Evolutionary conservation across 2,888 invertebrate species (phyloP).

Genomic region (Diadegma fenestrale): DNA sequence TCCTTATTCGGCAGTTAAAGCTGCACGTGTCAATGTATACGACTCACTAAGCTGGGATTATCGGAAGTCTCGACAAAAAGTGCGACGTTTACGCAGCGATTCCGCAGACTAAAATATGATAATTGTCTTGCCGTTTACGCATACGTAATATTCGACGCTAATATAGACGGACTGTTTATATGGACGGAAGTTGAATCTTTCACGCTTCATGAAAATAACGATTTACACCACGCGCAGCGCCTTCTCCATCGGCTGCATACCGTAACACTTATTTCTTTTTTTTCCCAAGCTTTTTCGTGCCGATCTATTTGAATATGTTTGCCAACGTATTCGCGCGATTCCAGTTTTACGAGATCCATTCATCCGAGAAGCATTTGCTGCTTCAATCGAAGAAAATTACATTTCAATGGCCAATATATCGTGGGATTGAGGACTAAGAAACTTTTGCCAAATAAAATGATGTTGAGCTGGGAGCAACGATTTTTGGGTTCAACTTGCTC

Average conservation of each 20-base stretch:
- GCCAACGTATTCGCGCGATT: slow-evolving; percentile 1
- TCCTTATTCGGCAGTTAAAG: slow-evolving; percentile 8
- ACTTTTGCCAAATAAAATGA: neutral
- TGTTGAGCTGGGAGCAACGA: too few relatives aligned
- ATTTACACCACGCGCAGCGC: slow-evolving; percentile 12
- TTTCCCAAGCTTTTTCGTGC: neutral
- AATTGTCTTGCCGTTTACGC: slow-evolving; percentile 33
- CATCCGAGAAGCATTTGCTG: neutral
- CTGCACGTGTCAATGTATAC: slow-evolving; percentile 20
- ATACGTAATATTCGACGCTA: slow-evolving; percentile 29
- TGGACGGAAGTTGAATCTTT: slow-evolving; percentile 20
- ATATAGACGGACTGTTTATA: slow-evolving; percentile 18
- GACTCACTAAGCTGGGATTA: slow-evolving; percentile 24
- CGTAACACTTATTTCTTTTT: neutral
- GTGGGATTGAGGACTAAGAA: neutral
- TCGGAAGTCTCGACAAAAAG: slow-evolving; percentile 32
- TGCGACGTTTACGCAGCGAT: slow-evolving; percentile 38
- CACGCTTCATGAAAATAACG: slow-evolving; percentile 24
- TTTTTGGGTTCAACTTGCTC: too few relatives aligned
- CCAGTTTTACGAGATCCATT: slow-evolving; percentile 24
- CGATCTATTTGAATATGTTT: slow-evolving; percentile 11
- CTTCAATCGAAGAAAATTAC: neutral
- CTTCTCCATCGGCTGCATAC: neutral
- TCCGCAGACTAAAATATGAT: slow-evolving; percentile 30
- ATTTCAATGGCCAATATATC: neutral